These are phyloP conservation scores for Thymelicus acteon DNA, from an alignment of 2,888 invertebrate genomes.

Conservation along the genomic window DNA sequence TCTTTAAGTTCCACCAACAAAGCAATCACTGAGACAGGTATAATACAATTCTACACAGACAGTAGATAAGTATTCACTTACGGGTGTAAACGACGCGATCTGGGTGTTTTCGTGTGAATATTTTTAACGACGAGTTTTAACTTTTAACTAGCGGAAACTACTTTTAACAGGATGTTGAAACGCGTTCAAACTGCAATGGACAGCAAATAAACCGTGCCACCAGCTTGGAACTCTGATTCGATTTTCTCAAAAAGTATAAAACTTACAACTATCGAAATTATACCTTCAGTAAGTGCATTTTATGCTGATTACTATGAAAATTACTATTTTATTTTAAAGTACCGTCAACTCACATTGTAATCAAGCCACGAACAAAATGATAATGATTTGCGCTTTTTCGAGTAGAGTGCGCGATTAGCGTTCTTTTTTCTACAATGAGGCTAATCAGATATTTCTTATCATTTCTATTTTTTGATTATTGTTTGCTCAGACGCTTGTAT, in stretches of 20 bases:
- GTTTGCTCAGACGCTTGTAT: no score
- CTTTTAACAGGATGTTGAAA: no score
- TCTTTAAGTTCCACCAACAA: no score
- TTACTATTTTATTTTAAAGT: slow-evolving; percentile 27
- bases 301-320: slow-evolving; percentile 9
- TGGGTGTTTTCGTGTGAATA: no score
- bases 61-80: no score
- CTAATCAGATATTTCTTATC: slow-evolving; percentile 34
- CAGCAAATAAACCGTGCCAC: slow-evolving; percentile 33
- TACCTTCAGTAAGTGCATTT: slow-evolving; percentile 25
- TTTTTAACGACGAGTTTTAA: no score
- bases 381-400: slow-evolving; percentile 13
- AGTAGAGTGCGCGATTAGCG: no score
- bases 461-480: neutral
- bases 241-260: slow-evolving; percentile 37
- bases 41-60: no score
- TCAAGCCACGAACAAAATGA: slow-evolving; percentile 27
- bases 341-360: slow-evolving; percentile 16
- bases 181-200: slow-evolving; percentile 6
- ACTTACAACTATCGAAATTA: slow-evolving; percentile 28
- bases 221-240: slow-evolving; percentile 20
- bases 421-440: slow-evolving; percentile 31
- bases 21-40: no score
- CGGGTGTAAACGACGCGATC: no score
- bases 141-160: no score